Conservation (phyloP, 2,797 vertebrate species). For the Onychomys leucogaster region DNA sequence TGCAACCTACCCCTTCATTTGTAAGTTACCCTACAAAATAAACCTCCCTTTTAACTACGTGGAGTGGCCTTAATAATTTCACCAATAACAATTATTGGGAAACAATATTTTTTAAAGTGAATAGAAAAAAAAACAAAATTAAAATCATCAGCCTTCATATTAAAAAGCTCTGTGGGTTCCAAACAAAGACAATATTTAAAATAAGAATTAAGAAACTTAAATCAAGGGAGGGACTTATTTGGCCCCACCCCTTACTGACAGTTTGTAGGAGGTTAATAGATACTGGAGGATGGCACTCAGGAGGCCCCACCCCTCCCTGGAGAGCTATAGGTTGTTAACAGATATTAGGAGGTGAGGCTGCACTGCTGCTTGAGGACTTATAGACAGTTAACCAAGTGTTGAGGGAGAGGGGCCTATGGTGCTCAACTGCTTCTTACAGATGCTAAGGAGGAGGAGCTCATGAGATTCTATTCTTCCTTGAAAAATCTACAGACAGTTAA, state of each 20-base stretch:
- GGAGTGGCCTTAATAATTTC: too few species aligned
- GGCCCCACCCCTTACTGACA: background rate
- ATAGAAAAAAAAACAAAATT: background rate
- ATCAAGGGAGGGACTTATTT: background rate
- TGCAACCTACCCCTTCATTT: too few species aligned
- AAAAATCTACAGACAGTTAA: background rate
- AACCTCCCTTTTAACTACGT: too few species aligned
- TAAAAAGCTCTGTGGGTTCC: background rate
- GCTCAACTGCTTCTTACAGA: background rate
- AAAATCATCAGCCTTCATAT: background rate
- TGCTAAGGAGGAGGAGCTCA: background rate
- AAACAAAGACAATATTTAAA: background rate
- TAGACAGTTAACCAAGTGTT: background rate
- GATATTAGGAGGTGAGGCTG: background rate
- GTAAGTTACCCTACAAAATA: too few species aligned
- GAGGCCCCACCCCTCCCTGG: background rate
- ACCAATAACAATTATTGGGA: background rate
- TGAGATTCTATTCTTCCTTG: background rate
- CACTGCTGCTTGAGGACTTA: background rate
- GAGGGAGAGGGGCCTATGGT: too few species aligned
- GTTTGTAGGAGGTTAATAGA: background rate
- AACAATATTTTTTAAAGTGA: background rate
- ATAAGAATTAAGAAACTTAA: background rate
- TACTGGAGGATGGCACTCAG: background rate
- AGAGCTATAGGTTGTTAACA: background rate